Conservation (phyloP, 2,888 invertebrate species). For the Chloroclysta siterata region DNA sequence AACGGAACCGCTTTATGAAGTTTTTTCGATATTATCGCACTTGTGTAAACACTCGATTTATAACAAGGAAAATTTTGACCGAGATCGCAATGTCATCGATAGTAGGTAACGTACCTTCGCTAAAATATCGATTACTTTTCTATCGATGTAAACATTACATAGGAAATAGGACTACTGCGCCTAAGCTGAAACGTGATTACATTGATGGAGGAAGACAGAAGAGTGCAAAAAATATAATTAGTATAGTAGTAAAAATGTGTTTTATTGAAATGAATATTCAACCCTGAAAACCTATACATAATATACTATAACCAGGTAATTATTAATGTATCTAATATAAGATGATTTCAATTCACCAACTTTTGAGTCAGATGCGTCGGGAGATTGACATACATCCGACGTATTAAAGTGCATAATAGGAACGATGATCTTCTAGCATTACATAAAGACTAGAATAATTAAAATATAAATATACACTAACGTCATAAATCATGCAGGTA, state of each 20-base stretch:
- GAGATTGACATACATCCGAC: constrained; percentile 66
- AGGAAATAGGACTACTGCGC: too few species aligned
- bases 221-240: too few species aligned
- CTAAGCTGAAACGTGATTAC: too few species aligned
- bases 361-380: constrained; percentile 61
- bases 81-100: constrained; percentile 13
- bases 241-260: too few species aligned
- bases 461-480: constrained; percentile 41
- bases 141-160: too few species aligned
- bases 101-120: too few species aligned
- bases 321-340: constrained; percentile 51
- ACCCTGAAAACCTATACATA: too few species aligned
- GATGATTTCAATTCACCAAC: constrained; percentile 7
- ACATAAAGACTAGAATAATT: constrained; percentile 50
- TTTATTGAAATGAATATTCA: too few species aligned
- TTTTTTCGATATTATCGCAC: constrained; percentile 24
- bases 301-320: not conserved
- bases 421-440: constrained; percentile 49
- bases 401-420: constrained; percentile 57
- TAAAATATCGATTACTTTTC: not conserved
- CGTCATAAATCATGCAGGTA: constrained; percentile 8
- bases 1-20: constrained; percentile 42
- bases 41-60: constrained; percentile 31
- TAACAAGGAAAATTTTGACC: constrained; percentile 30
- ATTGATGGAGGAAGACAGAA: too few species aligned